Evolutionary conservation across 2,888 invertebrate species (phyloP), one percentile per base, ranked within the genome.

Genomic region (Mythimna loreyi): DNA sequence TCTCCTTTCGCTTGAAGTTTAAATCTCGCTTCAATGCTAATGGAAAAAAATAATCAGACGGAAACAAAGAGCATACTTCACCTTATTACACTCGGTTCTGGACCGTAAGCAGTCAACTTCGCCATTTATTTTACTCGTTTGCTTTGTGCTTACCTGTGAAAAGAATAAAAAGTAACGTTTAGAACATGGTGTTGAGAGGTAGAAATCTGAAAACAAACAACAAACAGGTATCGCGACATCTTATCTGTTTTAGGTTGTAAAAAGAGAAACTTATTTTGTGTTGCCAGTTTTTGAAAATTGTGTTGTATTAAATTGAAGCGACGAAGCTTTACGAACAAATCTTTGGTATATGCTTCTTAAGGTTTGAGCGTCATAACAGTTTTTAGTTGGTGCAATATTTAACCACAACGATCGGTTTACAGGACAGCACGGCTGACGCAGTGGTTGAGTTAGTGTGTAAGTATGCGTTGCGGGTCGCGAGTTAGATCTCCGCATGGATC

Each of bases 101-200:
- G 40, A 50, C 52, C 59, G 30, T 33, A 30, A 50, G 63, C 28
- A 9, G 67, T 40, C 28, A 53, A 53, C 49, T 53, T 43, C 28
- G n/a, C 49, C 67, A 68, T 65, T 61, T 71, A 68, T 65, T 61
- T 71, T 65, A 43, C 40, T 23, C 50, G 13, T 65, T n/a, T 55
- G n/a, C 40, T 57, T 59, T 72, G 78, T 80, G 84, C 91, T 91
- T 91, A 91, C 91, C 91, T 91, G 91, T 45, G 86, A 89, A 77
- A 71, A 83, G 66, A 89, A 82, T 78, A 83, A 75, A 55, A 67
- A 67, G 0, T 4, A 74, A 61, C 16, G 47, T 52, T 78, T 50
- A 78, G 59, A 59, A 60, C n/a, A 62, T 8, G 8, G 11, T 23
- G 13, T 23, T 3, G 7, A 3, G 16, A 25, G 13, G 40, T 52